Evolutionary conservation across 2,888 invertebrate species (phyloP).

Genomic region (Steinernema hermaphroditum): DNA sequence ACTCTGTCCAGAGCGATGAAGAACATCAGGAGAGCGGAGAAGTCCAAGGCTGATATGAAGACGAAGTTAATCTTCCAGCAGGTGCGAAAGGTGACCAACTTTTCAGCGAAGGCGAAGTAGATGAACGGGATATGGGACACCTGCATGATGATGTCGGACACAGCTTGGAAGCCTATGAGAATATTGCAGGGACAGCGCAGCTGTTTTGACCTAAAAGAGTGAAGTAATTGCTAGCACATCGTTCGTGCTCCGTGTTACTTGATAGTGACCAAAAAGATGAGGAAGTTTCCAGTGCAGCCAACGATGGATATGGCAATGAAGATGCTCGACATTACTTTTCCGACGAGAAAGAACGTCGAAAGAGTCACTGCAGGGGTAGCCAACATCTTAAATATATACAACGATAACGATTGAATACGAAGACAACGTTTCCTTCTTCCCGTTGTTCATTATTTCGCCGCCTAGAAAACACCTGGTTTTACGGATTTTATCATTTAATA

Average conservation of each 20-base stretch:
- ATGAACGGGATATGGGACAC: not conserved
- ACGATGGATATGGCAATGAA: not conserved
- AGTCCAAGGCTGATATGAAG: not conserved
- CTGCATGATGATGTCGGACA: not conserved
- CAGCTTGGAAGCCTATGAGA: not conserved
- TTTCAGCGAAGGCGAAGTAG: not conserved
- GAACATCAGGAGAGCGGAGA: not conserved
- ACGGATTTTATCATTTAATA: too few relatives aligned
- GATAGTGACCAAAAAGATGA: not conserved
- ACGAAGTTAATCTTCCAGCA: not conserved
- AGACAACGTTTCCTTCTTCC: too few relatives aligned
- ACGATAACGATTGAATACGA: too few relatives aligned
- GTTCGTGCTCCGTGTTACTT: not conserved
- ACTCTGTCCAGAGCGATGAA: not conserved
- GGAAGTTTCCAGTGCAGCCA: not conserved
- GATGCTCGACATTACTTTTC: not conserved
- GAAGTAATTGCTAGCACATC: too few relatives aligned
- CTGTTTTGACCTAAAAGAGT: not conserved
- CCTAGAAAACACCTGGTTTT: too few relatives aligned
- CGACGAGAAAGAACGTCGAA: not conserved
- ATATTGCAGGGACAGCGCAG: not conserved
- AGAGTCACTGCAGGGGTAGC: not conserved
- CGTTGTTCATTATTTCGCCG: too few relatives aligned
- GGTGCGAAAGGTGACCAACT: constrained; percentile 4
- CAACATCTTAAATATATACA: too few relatives aligned